phyloP scores from a whole-genome alignment of 2,113 vertebrate species.

The Oryzias woworae region DNA sequence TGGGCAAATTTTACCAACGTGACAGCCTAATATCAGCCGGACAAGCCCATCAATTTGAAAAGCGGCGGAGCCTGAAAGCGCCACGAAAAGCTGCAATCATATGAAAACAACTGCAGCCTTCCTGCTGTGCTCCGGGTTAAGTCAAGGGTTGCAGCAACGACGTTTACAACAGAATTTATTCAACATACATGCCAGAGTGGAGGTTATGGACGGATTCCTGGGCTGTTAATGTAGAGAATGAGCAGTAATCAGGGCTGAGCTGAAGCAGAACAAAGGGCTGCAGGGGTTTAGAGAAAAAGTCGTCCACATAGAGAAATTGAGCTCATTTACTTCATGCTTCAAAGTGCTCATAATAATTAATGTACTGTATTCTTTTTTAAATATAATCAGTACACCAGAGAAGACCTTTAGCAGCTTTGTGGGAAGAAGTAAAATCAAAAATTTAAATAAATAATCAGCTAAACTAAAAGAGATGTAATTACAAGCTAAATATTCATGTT shows the following conservation, averaged over 20 bases:
- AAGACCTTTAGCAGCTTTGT: too few relatives aligned
- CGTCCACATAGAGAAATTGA: background rate
- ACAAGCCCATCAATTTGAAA: constrained; percentile 4
- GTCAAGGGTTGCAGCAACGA: constrained; percentile 10
- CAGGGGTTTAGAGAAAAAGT: background rate
- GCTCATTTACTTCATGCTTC: background rate
- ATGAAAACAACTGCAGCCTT: background rate
- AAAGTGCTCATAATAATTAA: background rate
- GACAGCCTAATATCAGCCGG: background rate
- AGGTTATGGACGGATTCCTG: constrained; percentile 7
- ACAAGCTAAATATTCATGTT: too few relatives aligned
- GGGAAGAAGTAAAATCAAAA: too few relatives aligned
- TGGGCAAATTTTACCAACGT: background rate
- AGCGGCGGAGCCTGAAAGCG: constrained; percentile 10
- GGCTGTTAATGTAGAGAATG: background rate
- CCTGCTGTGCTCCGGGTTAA: constrained; percentile 9
- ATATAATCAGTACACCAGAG: background rate
- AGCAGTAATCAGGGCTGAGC: constrained; percentile 1
- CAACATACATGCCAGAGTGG: constrained; percentile 6
- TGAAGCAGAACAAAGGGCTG: background rate
- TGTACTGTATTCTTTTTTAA: background rate
- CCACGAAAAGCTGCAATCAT: background rate
- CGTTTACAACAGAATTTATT: constrained; percentile 31
- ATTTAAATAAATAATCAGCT: background rate
- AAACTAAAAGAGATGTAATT: too few relatives aligned